Percentiles rank a stretch among this genome's conserved stretches.
Conservation (phyloP, 2,797 vertebrate genomes). For the Pseudochaenichthys georgianus region DNA sequence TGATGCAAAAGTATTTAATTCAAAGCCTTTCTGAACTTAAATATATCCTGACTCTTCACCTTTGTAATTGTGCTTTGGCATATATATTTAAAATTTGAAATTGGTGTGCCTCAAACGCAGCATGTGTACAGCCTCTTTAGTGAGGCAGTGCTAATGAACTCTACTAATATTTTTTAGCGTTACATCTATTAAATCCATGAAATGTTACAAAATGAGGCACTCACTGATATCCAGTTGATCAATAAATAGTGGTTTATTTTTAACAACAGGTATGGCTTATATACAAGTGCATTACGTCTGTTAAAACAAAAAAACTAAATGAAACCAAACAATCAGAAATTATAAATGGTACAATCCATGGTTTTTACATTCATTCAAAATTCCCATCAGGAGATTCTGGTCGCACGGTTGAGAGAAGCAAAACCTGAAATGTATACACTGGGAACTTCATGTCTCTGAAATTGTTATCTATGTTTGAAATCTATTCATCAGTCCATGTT, state of each 20-base stretch:
- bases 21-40: too few relatives aligned
- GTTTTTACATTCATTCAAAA: conserved; percentile 84
- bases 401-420: conserved; percentile 62
- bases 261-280: conserved; percentile 87
- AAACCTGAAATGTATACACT: conserved; percentile 74
- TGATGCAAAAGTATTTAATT: not conserved
- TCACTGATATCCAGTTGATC: conserved; percentile 61
- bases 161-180: not conserved
- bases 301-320: conserved; percentile 78
- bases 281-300: conserved; percentile 84
- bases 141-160: too few relatives aligned
- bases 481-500: conserved; percentile 40
- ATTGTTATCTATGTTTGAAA: conserved; percentile 41
- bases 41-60: not conserved
- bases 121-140: too few relatives aligned
- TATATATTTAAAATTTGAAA: too few relatives aligned
- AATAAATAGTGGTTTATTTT: conserved; percentile 89
- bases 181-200: not conserved
- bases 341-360: conserved; percentile 77
- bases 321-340: conserved; percentile 73
- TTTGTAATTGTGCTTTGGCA: not conserved
- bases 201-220: conserved; percentile 26
- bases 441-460: conserved; percentile 49
- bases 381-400: conserved; percentile 64
- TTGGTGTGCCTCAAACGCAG: too few relatives aligned